phyloP scores from a whole-genome alignment of 2,113 vertebrate species.

The Ochotona princeps region DNA sequence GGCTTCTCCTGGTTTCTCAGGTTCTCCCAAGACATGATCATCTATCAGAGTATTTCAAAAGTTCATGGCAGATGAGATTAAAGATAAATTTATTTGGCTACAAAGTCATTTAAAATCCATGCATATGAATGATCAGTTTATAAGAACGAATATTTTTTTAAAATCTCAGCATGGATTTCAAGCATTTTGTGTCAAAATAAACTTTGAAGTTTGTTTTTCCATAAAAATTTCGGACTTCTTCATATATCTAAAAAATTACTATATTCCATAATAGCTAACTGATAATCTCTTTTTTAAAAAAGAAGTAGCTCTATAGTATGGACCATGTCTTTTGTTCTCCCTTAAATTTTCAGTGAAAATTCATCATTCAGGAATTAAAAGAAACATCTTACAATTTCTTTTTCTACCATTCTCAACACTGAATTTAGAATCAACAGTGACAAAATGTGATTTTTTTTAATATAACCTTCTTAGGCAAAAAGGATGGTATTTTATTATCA shows the following conservation, averaged over 20 bases:
- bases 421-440: constrained; percentile 27
- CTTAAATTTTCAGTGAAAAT: not conserved
- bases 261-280: constrained; percentile 3
- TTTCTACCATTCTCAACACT: not conserved
- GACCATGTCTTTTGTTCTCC: not conserved
- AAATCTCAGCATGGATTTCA: too few relatives aligned
- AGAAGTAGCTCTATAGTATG: not conserved
- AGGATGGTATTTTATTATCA: not conserved
- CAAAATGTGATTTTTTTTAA: not conserved
- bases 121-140: too few relatives aligned
- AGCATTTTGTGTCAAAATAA: too few relatives aligned
- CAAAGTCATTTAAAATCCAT: too few relatives aligned
- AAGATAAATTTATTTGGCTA: too few relatives aligned
- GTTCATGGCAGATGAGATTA: too few relatives aligned
- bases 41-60: not conserved
- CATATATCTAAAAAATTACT: not conserved
- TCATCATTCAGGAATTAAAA: not conserved
- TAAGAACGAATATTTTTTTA: too few relatives aligned
- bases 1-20: not conserved
- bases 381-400: constrained; percentile 28
- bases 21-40: not conserved
- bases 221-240: too few relatives aligned
- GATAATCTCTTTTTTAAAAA: not conserved
- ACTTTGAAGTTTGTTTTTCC: too few relatives aligned
- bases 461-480: not conserved